Base-by-base conservation (phyloP, 2,888 invertebrate genomes). In the Noctua janthe region DNA sequence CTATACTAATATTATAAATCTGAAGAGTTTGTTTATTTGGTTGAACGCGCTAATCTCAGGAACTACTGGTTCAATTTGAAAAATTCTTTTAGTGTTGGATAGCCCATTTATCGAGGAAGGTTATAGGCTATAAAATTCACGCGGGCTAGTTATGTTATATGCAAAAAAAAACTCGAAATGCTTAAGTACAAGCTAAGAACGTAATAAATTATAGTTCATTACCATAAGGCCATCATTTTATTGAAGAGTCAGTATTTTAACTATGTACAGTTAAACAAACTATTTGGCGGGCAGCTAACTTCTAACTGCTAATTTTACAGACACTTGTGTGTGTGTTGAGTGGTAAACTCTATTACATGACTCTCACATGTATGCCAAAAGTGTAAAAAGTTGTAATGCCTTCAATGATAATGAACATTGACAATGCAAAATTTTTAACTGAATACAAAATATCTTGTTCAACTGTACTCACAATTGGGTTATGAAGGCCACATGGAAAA, bases 401-500 rank as follows among this genome's bases (percentile, higher is more conserved):
- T 3, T 15, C 13, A 29, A 15, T 6, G 2, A 15, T 15, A 62
- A 64, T 35, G 1, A 8, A 17, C 17, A 17, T 64, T 64, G 35
- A 39, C 35, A 39, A 39, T 39, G 35, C 35, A 35, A 35, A 8
- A 35, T 64, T 35, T 62, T 35, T 23, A 43, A 66, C 10, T 39
- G 23, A 39, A 66, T 66, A 39, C 39, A 0, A 23, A 66, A 13
- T 43, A 13, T 11, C 43, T 67, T 67, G 23, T 13, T 51, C 13
- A 51, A 10, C 20, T 11, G 7, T 56, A 49, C 7, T 43, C 15
- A 47, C n/a, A 79, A 35, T 43, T 62, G n/a, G 13, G 35, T 54
- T 70, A 29, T 47, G 47, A 81, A 81, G 69, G 59, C 70, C 54
- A 74, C 8, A n/a, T 54, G 29, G 39, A 29, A 51, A 59, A 35